Evolutionary conservation across 2,888 invertebrate genomes (phyloP), one percentile per base, ranked within the genome.

Genomic region (Dendrolimus houi): DNA sequence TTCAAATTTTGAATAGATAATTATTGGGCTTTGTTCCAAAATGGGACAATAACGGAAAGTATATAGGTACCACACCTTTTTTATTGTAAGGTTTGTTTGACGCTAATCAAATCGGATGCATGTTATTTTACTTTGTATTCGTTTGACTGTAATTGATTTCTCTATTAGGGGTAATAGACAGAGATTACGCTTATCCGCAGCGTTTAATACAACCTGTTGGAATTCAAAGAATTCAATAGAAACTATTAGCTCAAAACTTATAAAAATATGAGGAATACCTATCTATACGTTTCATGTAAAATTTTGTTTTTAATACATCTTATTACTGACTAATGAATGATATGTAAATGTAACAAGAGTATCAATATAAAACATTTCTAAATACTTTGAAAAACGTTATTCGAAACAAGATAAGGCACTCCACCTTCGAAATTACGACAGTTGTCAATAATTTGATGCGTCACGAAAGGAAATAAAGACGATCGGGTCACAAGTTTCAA

Each of bases 341-440:
- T 29, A 6, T 29, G 3, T 29, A 29, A 29, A 29, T 29, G 29
- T 29, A 29, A 29, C 6, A 29, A 29, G 29, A 6, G 6, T 29
- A 29, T 29, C 29, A 29, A 29, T 29, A 29, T 29, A 29, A 29
- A 29, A 29, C 29, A 29, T 29, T 29, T 29, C 29, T 29, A 29
- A 29, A 29, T 29, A 29, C 29, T 29, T 29, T 29, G 29, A 29
- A 29, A 29, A 47, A 57, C 60, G 58, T 60, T 60, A 57, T 59
- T 63, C 9, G 60, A 60, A 64, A 64, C 67, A 62, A 77, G 83
- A 85, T 84, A 83, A 85, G 74, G 70, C 72, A 69, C 68, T 77
- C 64, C 73, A 69, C 71, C 69, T 74, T 70, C 74, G 72, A 69
- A 74, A 81, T 80, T 77, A 81, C 74, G 69, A 72, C 75, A 76